Conservation (phyloP, 2,113 vertebrate genomes). For the Mola mola region DNA sequence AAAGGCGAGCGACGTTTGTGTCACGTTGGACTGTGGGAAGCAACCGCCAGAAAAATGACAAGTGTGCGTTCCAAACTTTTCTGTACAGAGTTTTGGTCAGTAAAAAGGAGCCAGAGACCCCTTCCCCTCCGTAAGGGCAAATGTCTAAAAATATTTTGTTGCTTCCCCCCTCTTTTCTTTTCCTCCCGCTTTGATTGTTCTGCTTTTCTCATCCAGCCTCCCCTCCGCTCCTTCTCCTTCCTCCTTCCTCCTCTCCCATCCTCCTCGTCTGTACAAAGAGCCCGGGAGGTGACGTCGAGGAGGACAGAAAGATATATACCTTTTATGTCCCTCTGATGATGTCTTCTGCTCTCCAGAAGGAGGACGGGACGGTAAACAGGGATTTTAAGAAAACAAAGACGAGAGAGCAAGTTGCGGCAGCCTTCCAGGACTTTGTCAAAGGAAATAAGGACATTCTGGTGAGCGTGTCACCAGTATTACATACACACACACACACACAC, state of each 20-base stretch:
- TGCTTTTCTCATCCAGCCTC: conserved; percentile 24
- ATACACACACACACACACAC: conserved; percentile 4
- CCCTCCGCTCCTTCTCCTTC: conserved; percentile 16
- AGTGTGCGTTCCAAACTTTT: too few relatives aligned
- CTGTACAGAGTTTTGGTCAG: neutral
- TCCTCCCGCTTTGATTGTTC: conserved; percentile 48
- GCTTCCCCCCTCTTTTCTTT: conserved; percentile 12
- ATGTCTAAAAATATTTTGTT: conserved; percentile 53
- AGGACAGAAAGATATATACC: too few relatives aligned
- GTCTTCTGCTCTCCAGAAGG: conserved; percentile 82
- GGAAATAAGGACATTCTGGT: conserved; percentile 91
- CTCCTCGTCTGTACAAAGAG: neutral
- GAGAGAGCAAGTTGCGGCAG: conserved; percentile 88
- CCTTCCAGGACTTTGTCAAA: conserved; percentile 93
- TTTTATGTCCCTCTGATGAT: neutral
- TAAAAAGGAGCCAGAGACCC: neutral
- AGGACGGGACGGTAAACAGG: conserved; percentile 95
- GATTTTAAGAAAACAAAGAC: conserved; percentile 98
- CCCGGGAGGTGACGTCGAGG: neutral
- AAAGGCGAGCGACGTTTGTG: too few relatives aligned
- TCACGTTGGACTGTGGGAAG: too few relatives aligned
- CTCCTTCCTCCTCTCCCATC: neutral
- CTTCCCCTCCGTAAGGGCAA: conserved; percentile 6
- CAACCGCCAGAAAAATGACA: too few relatives aligned
- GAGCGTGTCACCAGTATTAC: conserved; percentile 65